Evolutionary conservation across 2,797 vertebrate genomes (phyloP), one percentile per base, ranked within the genome.

Genomic region (Enteromius treurensis): DNA sequence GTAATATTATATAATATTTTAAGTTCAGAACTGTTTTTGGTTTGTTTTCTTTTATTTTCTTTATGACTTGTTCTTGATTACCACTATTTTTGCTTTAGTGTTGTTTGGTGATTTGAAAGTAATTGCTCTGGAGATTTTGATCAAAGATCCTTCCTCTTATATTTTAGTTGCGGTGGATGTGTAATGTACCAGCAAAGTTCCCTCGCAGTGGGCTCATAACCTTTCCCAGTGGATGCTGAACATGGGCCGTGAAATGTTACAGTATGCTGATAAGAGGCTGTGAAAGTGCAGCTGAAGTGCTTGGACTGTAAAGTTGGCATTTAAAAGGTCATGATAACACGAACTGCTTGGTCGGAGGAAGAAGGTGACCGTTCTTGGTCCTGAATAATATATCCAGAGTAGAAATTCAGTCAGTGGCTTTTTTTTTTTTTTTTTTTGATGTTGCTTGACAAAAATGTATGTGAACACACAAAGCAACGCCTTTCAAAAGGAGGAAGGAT

Each of bases 401-500:
- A 29, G 40, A 79, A 68, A 53, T 40, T 80, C 45, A 49, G 21
- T 29, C 70, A 53, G 19, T 79, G 74, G 69, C 71, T 89, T 51
- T 87, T 80, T 87, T 84, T 42, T 42, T 26, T 1, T 26, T 26
- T 26, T 42, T 42, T 37, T 37, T 37, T 37, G 74, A 34, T 85
- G 42, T 79, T 82, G 65, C 78, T 84, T 58, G 78, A 89, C 90
- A 89, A 91, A 91, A 91, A 90, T 21, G 86, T 80, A 65, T 62
- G 90, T 74, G 87, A 83, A 88, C 86, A 84, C 82, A 84, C 81
- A 32, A 81, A 80, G 55, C 3, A 51, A 23, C 69, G 68, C 83
- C 86, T 79, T 80, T 86, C 45, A 87, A 87, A 85, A 86, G 85
- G 80, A 91, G 90, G 92, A 93, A 92, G 90, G 88, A 92, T 90